A percentile compares a stretch with the other conserved stretches of the same genome.
phyloP scores from a whole-genome alignment of 1,140 invertebrate genomes.

The Matsumurasca onukii region DNA sequence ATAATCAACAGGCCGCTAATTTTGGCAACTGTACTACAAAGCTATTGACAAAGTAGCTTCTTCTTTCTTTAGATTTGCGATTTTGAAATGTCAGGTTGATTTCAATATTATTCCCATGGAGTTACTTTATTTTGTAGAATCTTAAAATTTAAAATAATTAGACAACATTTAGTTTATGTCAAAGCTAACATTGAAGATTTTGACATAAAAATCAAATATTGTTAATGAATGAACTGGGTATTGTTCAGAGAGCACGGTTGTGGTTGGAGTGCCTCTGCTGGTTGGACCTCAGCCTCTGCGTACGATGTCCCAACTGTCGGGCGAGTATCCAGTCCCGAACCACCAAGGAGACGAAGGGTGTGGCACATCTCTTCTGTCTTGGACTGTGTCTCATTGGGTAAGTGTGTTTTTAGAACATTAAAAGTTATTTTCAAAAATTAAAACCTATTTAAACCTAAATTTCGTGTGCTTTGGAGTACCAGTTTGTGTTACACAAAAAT shows the following conservation, averaged over 20 bases:
- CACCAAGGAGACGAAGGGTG: background rate
- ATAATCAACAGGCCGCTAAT: no score
- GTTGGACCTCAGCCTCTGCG: slow-evolving; percentile 29
- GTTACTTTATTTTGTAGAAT: background rate
- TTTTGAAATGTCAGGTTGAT: no score
- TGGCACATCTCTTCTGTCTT: slow-evolving; percentile 34
- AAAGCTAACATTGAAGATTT: no score
- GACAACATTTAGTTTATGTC: no score
- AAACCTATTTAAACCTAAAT: background rate
- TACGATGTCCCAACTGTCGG: slow-evolving; percentile 34
- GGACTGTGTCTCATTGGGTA: slow-evolving; percentile 30
- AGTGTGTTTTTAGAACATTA: slow-evolving; percentile 7
- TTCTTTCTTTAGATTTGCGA: no score
- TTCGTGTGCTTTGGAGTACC: background rate
- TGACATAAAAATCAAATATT: no score
- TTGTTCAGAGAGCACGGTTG: no score
- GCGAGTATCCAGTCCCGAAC: background rate
- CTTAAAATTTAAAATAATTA: no score
- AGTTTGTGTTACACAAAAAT: background rate
- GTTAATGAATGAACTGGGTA: no score
- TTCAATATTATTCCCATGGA: background rate
- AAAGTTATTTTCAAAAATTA: background rate
- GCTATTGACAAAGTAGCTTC: no score
- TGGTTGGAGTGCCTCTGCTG: slow-evolving; percentile 14
- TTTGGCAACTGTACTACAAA: no score